Evolutionary conservation across 2,888 invertebrate genomes (phyloP).

Genomic region (Raillietiella orientalis): DNA sequence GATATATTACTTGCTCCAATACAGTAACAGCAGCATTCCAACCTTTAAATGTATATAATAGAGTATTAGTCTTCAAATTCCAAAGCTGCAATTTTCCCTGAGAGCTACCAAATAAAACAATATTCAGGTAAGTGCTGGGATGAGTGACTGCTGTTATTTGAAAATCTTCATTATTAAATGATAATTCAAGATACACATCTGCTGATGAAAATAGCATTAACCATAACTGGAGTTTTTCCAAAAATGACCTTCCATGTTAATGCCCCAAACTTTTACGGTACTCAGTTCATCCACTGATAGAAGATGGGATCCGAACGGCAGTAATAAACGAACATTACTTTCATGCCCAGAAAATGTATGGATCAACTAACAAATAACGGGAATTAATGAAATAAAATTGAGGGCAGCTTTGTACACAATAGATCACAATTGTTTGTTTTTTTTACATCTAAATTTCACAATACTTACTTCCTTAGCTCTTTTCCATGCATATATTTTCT

Average conservation of each 20-base stretch:
- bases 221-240: too few relatives aligned
- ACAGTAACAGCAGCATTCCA: constrained; percentile 35
- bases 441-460: background rate
- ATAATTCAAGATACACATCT: constrained; percentile 12
- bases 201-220: constrained; percentile 6
- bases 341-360: constrained; percentile 42
- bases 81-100: constrained; percentile 30
- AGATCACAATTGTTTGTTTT: background rate
- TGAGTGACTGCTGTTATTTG: constrained; percentile 50
- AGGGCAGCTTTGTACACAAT: background rate
- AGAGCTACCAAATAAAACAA: constrained; percentile 52
- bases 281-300: constrained; percentile 51
- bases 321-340: constrained; percentile 30
- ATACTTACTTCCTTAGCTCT: constrained; percentile 30
- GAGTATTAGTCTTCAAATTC: constrained; percentile 46
- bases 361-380: constrained; percentile 20
- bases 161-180: constrained; percentile 25
- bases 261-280: constrained; percentile 41
- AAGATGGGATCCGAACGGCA: constrained; percentile 59
- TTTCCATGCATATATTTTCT: constrained; percentile 51
- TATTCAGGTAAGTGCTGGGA: constrained; percentile 79
- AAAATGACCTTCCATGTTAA: constrained; percentile 26
- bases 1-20: constrained; percentile 25
- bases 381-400: constrained; percentile 3
- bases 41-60: constrained; percentile 38